Base-by-base conservation (phyloP, 2,797 vertebrate species). In the Thalassophryne amazonica region DNA sequence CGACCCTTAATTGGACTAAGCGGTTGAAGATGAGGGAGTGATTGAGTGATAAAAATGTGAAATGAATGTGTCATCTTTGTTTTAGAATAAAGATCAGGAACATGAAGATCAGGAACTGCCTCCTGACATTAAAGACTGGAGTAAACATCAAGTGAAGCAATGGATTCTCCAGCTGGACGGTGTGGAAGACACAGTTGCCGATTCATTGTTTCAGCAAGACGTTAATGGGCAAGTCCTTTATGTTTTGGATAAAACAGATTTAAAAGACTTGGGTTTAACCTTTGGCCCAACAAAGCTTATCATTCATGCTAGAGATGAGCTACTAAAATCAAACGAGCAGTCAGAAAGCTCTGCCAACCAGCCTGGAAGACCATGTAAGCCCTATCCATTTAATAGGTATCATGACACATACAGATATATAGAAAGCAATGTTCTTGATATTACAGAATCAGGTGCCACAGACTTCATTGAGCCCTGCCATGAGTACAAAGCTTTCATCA, bases 381-480 rank as follows among this genome's bases (percentile, higher is more conserved):
- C 86, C 0, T 85, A 87, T 43, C 86, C 89, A 30, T 90, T 89
- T 31, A 31, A 55, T 25, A 61, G 58, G 55, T 76, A 70, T 17
- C 70, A 80, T 46, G 69, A 81, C 37, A 50, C 71, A 3, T 55
- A 64, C 8, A 69, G 85, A 39, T 90, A 89, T 37, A 64, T 18
- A 4, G 58, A 71, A 3, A 55, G 59, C 52, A 64, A 36, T 2
- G 45, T 72, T 66, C 69, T 89, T 8, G 65, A 80, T 50, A 29
- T 81, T 19, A 49, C 55, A 46, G 88, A 89, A 67, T 82, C 82
- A 6, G 86, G 85, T 13, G 3, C 70, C 13, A 62, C 12, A 30
- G 43, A 89, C 34, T 31, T 72, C 3, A 80, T 87, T 21, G 86
- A 88, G 43, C 87, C 86, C 5, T 89, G 86, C 14, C 87, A 90